Evolutionary conservation across 2,113 vertebrate species (phyloP), one percentile per base, ranked within the genome.

Genomic region (Notothenia coriiceps): DNA sequence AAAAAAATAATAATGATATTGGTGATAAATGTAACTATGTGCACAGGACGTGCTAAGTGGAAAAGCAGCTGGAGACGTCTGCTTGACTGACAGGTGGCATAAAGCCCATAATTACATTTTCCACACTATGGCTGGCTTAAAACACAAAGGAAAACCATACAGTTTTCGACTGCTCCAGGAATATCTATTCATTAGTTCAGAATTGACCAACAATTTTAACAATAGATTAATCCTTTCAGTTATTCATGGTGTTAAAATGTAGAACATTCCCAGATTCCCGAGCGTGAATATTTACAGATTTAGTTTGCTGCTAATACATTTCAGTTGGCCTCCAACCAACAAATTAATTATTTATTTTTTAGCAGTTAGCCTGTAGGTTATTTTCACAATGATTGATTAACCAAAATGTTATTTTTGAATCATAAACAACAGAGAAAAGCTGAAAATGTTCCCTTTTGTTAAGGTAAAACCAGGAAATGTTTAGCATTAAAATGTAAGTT

Each of bases 31-130:
- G 18, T 13, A 70, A 18, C 2, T 33, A 60, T 33, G 17, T 46
- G 13, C 15, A 25, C 29, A 69, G 33, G 33, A 67, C 2, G 5
- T 33, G 33, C 43, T 47, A 10, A 65, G 46, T 60, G 35, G 52
- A 60, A 33, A 68, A 10, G 2, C n/a, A 60, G 69, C 74, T 60
- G 33, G 29, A 77, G 44, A 77, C 35, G 29, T 56, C 49, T 18
- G 29, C 18, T 4, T 52, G 33, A 74, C 12, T 65, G 55, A 70
- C 25, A 50, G 11, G 51, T 15, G n/a, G 54, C 25, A 46, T 60
- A 67, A 70, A 51, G 70, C 20, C 43, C 8, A 29, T 46, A 44
- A 66, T 70, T 25, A 43, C 5, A 29, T 15, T 61, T 68, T 25
- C 50, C 15, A 40, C 29, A 56, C 2, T 29, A 6, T 57, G 15